Percentiles rank a stretch among this genome's conserved stretches.
Evolutionary conservation across 2,113 vertebrate species (phyloP).

Genomic region (Barnardius zonarius): DNA sequence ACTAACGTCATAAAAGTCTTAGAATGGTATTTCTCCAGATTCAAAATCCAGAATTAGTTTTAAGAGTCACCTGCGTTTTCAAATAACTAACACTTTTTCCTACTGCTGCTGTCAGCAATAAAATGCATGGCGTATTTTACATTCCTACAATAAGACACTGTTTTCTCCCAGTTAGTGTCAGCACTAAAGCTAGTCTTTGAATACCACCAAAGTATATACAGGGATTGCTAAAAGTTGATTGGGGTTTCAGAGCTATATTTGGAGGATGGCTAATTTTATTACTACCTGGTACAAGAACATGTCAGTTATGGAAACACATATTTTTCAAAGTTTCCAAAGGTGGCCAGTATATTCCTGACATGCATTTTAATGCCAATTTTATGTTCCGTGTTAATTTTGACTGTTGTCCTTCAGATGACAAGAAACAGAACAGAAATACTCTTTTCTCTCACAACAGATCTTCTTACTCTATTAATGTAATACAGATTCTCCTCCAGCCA

Average conservation of each 20-base stretch:
- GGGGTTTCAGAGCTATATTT: not conserved
- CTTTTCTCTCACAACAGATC: not conserved
- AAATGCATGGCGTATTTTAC: not conserved
- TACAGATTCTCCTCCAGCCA: not conserved
- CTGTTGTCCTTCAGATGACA: not conserved
- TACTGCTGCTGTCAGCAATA: not conserved
- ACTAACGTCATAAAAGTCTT: not conserved
- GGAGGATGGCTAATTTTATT: not conserved
- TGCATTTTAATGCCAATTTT: not conserved
- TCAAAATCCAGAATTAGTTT: not conserved
- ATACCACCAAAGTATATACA: not conserved
- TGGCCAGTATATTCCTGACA: not conserved
- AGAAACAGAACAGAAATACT: not conserved
- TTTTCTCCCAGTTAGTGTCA: not conserved
- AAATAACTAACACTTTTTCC: not conserved
- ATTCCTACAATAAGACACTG: not conserved
- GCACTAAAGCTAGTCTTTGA: not conserved
- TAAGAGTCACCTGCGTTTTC: not conserved
- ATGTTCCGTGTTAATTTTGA: constrained; percentile 14
- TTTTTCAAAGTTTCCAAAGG: not conserved
- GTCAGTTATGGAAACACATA: not conserved
- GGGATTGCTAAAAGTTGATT: not conserved
- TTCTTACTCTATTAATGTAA: not conserved
- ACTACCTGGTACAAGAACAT: not conserved
- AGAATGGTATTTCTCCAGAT: not conserved